Base-by-base conservation (phyloP, 1,140 invertebrate species). In the Papilio polyxenes region DNA sequence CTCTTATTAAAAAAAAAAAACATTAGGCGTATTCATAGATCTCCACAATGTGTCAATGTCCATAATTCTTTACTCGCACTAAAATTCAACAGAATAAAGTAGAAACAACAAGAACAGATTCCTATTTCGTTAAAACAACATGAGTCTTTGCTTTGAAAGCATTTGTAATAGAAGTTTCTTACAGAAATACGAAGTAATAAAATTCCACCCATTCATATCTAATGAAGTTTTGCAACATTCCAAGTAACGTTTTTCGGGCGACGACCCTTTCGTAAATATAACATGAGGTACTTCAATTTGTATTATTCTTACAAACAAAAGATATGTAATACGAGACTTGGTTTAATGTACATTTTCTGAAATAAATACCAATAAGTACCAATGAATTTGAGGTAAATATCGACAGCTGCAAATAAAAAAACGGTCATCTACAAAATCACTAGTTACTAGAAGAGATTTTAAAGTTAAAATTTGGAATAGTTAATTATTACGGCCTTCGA, bases 191-290 rank as follows among this genome's bases (percentile, higher is more conserved):
- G 62, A 48, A 72, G 53, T 74, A 65, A 82, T 40, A 65, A 69
- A 80, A 31, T 15, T 49, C 17, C 59, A 48, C 37, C 48, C 44
- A 72, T 82, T 59, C 59, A 82, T 82, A 78, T 72, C 31, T 72
- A 15, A 72, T 72, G 31, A 40, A 37, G 23, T 37, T 72, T 40
- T 72, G 31, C 13, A 17, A 15, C 65, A 72, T 72, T 72, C 65
- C 65, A 15, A 72, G 65, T 40, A 13, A 37, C 11, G 31, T 72
- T 23, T 65, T 15, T 31, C 65, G 65, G 37, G 13, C 31, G 31
- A 37, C 65, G 65, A 37, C 65, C 65, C 65, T 72, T 37, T 72
- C 15, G 31, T 72, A 72, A 72, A 72, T 72, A 72, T 37, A 72
- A 72, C 31, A 72, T 72, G 65, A 72, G 65, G 31, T 17, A 72